These are phyloP conservation scores for Graptemys geographica DNA, from an alignment of 2,797 vertebrate genomes.

Conservation along the genomic window DNA sequence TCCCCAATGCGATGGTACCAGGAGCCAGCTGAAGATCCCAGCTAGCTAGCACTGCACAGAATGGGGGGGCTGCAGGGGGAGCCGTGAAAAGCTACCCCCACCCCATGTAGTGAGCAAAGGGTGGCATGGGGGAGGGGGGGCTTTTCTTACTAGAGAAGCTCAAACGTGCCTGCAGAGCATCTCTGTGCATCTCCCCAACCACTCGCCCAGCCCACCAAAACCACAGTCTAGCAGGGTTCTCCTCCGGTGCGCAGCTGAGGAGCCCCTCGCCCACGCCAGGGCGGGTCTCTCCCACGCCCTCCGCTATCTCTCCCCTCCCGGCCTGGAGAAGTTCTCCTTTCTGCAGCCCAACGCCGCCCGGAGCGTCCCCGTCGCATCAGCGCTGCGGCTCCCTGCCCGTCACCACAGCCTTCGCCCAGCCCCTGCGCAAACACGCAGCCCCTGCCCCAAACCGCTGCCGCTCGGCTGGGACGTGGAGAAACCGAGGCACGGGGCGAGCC, in stretches of 20 bases:
- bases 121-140: too few relatives aligned
- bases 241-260: not conserved
- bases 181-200: not conserved
- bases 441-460: not conserved
- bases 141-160: not conserved
- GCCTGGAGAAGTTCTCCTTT: not conserved
- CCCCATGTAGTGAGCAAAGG: not conserved
- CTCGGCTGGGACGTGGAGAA: not conserved
- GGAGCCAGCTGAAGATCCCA: not conserved
- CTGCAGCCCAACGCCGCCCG: not conserved
- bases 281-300: not conserved
- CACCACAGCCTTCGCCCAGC: too few relatives aligned
- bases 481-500: not conserved
- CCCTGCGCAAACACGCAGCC: too few relatives aligned
- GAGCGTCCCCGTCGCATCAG: not conserved
- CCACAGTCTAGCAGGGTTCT: not conserved
- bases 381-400: not conserved
- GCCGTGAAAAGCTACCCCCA: too few relatives aligned
- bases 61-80: too few relatives aligned
- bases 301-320: not conserved
- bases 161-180: not conserved
- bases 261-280: not conserved
- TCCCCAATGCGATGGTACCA: too few relatives aligned
- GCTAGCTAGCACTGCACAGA: too few relatives aligned
- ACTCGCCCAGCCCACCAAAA: not conserved